Conservation (phyloP, 2,797 vertebrate genomes). For the Melanotaenia boesemani region DNA sequence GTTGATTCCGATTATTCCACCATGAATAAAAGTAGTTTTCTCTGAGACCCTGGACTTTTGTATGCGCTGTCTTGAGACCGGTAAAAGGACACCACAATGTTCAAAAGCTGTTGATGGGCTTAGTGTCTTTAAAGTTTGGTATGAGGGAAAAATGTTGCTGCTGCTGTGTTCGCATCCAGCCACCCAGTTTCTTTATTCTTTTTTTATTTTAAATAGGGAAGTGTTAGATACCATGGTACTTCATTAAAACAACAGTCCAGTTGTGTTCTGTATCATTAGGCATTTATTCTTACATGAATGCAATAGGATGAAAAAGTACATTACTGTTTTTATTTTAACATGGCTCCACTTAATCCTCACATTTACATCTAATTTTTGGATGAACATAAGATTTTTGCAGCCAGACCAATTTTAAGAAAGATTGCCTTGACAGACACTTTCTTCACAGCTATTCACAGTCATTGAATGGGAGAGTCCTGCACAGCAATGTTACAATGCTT, state of each 20-base stretch:
- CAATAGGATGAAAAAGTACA: not conserved
- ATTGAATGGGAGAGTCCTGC: too few relatives aligned
- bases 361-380: not conserved
- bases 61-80: conserved; percentile 57
- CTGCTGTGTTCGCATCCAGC: too few relatives aligned
- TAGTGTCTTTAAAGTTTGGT: conserved; percentile 33
- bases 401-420: not conserved
- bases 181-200: not conserved
- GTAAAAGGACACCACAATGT: conserved; percentile 39
- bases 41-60: conserved; percentile 58
- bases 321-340: not conserved
- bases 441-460: too few relatives aligned
- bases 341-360: not conserved
- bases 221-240: not conserved
- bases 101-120: conserved; percentile 45
- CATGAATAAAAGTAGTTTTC: conserved; percentile 67
- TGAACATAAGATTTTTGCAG: not conserved
- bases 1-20: conserved; percentile 67
- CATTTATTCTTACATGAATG: not conserved
- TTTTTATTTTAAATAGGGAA: not conserved
- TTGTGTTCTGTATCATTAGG: not conserved
- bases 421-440: not conserved
- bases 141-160: conserved; percentile 24
- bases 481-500: too few relatives aligned
- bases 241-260: not conserved